Conservation (phyloP, 2,797 vertebrate species). For the Lithobates sylvaticus region DNA sequence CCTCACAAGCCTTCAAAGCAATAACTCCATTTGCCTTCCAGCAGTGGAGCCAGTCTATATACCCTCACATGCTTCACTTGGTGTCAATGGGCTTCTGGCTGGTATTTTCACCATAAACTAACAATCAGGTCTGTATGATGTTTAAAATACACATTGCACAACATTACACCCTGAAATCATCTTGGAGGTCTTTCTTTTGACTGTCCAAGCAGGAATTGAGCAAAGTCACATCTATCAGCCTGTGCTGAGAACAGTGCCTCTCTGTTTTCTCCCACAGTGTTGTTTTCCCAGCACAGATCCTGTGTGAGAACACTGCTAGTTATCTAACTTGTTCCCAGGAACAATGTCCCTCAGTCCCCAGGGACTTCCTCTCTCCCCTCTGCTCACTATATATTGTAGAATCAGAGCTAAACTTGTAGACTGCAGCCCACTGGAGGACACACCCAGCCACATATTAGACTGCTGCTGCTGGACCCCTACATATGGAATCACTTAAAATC, state of each 20-base stretch:
- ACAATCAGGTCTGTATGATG: background rate
- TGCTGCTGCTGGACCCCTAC: slow-evolving; percentile 2
- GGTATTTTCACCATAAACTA: background rate
- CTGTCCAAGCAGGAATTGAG: background rate
- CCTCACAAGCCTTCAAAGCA: background rate
- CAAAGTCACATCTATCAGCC: background rate
- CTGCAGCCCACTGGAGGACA: slow-evolving; percentile 25
- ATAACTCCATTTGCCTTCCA: background rate
- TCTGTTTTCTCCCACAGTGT: background rate
- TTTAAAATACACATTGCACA: background rate
- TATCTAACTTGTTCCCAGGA: slow-evolving; percentile 22
- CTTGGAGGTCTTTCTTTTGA: too few relatives aligned
- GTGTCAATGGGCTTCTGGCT: background rate
- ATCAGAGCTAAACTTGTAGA: slow-evolving; percentile 15
- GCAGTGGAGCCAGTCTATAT: background rate
- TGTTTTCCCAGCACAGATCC: background rate
- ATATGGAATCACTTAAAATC: slow-evolving; percentile 27
- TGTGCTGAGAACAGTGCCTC: background rate
- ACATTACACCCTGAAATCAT: too few relatives aligned
- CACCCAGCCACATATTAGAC: slow-evolving; percentile 43
- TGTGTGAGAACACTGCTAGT: slow-evolving; percentile 10
- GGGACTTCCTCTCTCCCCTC: background rate
- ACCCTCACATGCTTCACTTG: slow-evolving; percentile 20
- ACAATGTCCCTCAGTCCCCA: background rate
- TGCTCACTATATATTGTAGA: slow-evolving; percentile 1